phyloP scores from a whole-genome alignment of 2,888 invertebrate species.

The Graphium colonna region DNA sequence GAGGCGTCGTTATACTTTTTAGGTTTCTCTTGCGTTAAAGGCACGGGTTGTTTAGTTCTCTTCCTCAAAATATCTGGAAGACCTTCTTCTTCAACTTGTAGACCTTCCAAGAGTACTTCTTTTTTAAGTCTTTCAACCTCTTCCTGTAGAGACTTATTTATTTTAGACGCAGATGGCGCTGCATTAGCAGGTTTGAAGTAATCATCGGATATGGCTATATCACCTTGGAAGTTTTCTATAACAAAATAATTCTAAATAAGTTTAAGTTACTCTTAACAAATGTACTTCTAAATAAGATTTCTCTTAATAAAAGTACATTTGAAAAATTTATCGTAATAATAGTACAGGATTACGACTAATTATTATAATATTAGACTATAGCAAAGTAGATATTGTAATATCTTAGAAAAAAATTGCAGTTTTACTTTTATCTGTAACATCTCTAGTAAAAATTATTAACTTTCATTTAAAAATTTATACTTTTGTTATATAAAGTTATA shows the following conservation, averaged over 20 bases:
- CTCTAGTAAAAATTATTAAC: no score
- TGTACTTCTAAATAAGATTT: background rate
- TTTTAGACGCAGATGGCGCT: slow-evolving; percentile 67
- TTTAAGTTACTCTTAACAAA: background rate
- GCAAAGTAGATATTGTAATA: no score
- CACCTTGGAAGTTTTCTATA: slow-evolving; percentile 90
- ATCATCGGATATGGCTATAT: slow-evolving; percentile 88
- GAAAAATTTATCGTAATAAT: no score
- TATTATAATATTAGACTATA: no score
- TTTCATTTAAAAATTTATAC: no score
- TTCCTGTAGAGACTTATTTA: slow-evolving; percentile 85
- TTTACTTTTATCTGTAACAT: no score
- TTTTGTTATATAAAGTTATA: no score
- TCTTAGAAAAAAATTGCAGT: no score
- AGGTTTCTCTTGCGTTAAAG: slow-evolving; percentile 64
- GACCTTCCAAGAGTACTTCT: slow-evolving; percentile 88
- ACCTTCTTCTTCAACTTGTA: slow-evolving; percentile 92
- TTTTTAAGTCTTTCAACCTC: slow-evolving; percentile 91
- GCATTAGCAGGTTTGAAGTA: slow-evolving; percentile 53
- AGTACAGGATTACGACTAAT: no score
- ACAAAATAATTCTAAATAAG: slow-evolving; percentile 42
- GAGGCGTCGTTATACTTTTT: slow-evolving; percentile 74
- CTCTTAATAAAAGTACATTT: background rate
- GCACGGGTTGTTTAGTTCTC: slow-evolving; percentile 83
- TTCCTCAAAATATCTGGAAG: slow-evolving; percentile 86